Percentiles rank a stretch among this genome's conserved stretches.
These are phyloP conservation scores for Hapalemur alaotrensis DNA, from an alignment of 2,797 vertebrate genomes.

Conservation along the genomic window DNA sequence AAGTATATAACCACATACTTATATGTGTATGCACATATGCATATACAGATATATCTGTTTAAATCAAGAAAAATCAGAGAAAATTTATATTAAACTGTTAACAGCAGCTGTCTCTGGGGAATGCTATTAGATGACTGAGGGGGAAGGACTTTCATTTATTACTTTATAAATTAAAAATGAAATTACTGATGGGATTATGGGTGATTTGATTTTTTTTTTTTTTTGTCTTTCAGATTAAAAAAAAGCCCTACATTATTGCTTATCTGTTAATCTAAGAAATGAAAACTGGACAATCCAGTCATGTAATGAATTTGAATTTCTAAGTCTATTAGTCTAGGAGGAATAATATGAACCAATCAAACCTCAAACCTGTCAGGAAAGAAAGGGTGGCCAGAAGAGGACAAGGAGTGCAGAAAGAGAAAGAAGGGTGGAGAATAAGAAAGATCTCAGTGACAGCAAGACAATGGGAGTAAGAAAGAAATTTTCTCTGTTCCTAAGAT, in stretches of 20 bases:
- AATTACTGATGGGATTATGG: conserved; percentile 1
- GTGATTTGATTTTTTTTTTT: background rate
- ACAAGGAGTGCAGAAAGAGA: background rate
- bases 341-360: background rate
- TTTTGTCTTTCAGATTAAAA: background rate
- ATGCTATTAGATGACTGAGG: background rate
- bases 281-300: conserved; percentile 2
- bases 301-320: conserved; percentile 32
- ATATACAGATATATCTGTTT: background rate
- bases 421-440: background rate
- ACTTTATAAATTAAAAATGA: conserved; percentile 39
- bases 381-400: background rate
- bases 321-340: conserved; percentile 2
- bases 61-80: background rate
- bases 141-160: background rate
- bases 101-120: background rate
- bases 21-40: background rate
- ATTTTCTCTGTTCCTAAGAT: background rate
- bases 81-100: conserved; percentile 29
- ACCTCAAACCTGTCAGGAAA: background rate
- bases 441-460: background rate
- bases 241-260: background rate
- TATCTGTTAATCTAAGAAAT: conserved; percentile 13
- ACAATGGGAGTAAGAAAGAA: background rate
- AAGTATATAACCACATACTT: background rate